Base-by-base conservation (phyloP, 53 echinoderm and acorn worm species). In the Temnopleurus reevesii region DNA sequence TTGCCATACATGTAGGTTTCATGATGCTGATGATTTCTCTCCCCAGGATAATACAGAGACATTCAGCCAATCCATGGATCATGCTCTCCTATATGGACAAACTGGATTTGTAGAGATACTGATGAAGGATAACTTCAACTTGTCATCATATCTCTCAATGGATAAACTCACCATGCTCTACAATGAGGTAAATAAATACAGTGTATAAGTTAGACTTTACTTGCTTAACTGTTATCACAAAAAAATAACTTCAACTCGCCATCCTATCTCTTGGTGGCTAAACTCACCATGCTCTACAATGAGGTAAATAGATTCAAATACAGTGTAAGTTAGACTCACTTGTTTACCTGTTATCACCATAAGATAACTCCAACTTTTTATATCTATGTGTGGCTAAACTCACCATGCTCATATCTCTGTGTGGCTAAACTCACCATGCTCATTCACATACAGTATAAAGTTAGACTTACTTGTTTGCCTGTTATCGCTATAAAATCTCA, bases 231-330 rank as follows among this genome's bases (percentile, higher is more conserved):
- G n/a, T n/a, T n/a, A n/a, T n/a, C n/a, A n/a, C n/a, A n/a, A n/a
- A 38, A 43, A 31, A 76, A 76, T 21, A 44, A 44, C 76, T 76
- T 38, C 24, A 44, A 8, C 13, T 21, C 38, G 18, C 19, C 76
- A 19, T 38, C 45, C 2, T 76, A 76, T 21, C 45, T 38, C 1
- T 23, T 21, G 2, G 36, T 41, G 3, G 8, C 38, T n/a, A 76
- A 76, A 41, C 76, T 76, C 76, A 76, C 76, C 76, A 23, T 76
- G 24, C 45, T 76, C 2, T 76, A 76, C 33, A 76, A 76, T n/a
- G 38, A 38, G 76, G 76, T 76, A 44, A 2, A 12, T 21, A 44
- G 6, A 24, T 60, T 15, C 3, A 13, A 8, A 54, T 54, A 54
- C n/a, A n/a, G n/a, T n/a, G n/a, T n/a, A n/a, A n/a, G n/a, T n/a